Base-by-base conservation (phyloP, 2,888 invertebrate genomes). In the Zygogramma bicolorata region DNA sequence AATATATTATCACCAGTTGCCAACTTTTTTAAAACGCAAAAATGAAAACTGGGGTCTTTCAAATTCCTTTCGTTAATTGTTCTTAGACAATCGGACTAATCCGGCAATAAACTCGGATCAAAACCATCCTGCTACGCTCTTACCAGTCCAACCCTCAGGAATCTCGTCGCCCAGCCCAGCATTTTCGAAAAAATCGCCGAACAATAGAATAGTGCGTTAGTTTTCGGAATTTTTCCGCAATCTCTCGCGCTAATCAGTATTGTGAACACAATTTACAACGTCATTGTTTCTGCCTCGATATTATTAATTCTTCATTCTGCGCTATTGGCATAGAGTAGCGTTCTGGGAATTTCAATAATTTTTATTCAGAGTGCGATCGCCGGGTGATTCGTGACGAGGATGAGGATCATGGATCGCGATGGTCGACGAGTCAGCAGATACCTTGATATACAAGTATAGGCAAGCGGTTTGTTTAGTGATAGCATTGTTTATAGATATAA, bases 241-340 rank as follows among this genome's bases (percentile, higher is more conserved):
- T 78, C 78, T 76, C 71, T 67, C 65, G 68, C 70, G 75, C 74
- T 75, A 78, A 78, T 78, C 78, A 74, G 76, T 76, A 78, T 76
- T 78, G 78, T 78, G 70, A 74, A 73, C 63, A 66, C 71, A 74
- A 76, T 77, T 77, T 77, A 77, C 73, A 76, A 76, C 75, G 70
- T 73, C 74, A 77, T 77, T 77, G 77, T 77, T 77, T 74, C 70
- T 63, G 70, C 65, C 60, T 70, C 66, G 75, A 75, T 74, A 75
- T 77, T 77, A 72, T 75, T 77, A 74, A 77, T 77, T 75, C 74
- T 66, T 76, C 70, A 73, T 61, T 70, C 68, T 68, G 61, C 40
- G 58, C 66, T 63, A 70, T 65, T 65, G 59, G 46, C n/a, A n/a
- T 25, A 70, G 46, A 60, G 38, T 59, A 70, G 67, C 53, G 53